Percentiles rank a stretch among this genome's conserved stretches.
Conservation (phyloP, 1,140 invertebrate species). For the Drosophila bipectinata region DNA sequence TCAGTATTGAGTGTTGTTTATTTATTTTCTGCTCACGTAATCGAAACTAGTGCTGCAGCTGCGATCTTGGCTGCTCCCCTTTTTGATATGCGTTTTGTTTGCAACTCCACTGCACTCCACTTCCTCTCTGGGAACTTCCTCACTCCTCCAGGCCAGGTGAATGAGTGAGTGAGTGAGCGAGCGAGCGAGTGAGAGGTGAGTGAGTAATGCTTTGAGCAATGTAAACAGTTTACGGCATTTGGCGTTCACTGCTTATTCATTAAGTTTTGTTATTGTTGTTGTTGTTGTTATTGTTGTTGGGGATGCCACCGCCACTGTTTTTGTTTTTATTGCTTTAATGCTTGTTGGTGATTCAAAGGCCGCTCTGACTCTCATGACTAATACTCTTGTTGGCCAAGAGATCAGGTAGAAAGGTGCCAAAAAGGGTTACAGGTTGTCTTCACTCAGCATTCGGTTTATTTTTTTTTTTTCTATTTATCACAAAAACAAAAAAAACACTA, state of each 20-base stretch:
- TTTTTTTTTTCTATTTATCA: constrained; percentile 4
- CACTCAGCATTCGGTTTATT: constrained; percentile 7
- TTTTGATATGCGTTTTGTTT: neutral
- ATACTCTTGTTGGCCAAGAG: constrained; percentile 44
- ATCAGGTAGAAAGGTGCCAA: constrained; percentile 28
- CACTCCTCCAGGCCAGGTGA: constrained; percentile 8
- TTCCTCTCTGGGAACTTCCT: neutral
- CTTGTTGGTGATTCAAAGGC: constrained; percentile 62
- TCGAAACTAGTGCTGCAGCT: constrained; percentile 37
- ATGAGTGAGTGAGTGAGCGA: constrained; percentile 9
- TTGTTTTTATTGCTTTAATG: constrained; percentile 12
- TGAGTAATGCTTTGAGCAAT: constrained; percentile 52
- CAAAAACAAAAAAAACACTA: constrained; percentile 13
- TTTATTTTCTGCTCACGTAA: constrained; percentile 53
- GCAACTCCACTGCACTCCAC: constrained; percentile 3
- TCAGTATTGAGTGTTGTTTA: constrained; percentile 33
- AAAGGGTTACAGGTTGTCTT: constrained; percentile 33
- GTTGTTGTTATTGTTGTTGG: constrained; percentile 11
- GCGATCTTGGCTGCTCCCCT: constrained; percentile 19
- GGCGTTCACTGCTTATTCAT: constrained; percentile 45
- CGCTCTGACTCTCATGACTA: constrained; percentile 65
- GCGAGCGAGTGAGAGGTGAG: constrained; percentile 12
- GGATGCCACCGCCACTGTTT: constrained; percentile 38
- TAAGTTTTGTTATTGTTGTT: constrained; percentile 14
- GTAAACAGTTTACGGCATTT: constrained; percentile 70